Percentiles rank a stretch among this genome's conserved stretches.
These are phyloP conservation scores for Penaeus chinensis DNA, from an alignment of 1,140 invertebrate species.

Conservation along the genomic window DNA sequence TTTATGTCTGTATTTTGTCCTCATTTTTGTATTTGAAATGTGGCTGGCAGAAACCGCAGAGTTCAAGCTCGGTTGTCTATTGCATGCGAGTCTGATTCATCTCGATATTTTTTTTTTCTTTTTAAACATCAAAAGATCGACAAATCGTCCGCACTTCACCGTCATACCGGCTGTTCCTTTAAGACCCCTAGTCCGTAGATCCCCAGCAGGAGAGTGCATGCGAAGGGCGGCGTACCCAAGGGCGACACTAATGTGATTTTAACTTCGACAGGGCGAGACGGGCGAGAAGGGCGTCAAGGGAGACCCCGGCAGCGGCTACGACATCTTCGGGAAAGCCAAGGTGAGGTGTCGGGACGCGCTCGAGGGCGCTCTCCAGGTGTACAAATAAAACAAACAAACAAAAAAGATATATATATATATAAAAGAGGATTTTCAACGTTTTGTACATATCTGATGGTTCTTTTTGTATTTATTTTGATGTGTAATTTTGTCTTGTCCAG, in stretches of 20 bases:
- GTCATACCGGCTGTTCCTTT: no score
- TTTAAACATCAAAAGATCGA: no score
- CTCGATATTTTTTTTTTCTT: no score
- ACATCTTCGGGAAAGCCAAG: constrained; percentile 90
- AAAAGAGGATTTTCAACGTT: background rate
- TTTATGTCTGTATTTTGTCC: background rate
- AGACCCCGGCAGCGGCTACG: constrained; percentile 86
- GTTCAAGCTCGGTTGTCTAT: no score
- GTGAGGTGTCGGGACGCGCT: constrained; percentile 70
- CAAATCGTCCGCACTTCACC: no score
- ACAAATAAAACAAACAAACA: background rate
- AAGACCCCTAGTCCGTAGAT: no score
- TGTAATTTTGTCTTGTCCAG: background rate
- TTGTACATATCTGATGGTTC: constrained; percentile 13
- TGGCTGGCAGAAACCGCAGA: constrained; percentile 4
- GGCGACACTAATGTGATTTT: no score
- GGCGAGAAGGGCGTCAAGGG: constrained; percentile 91
- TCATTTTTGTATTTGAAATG: background rate
- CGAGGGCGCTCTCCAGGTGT: background rate
- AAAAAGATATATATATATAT: constrained; percentile 3
- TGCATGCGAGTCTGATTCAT: no score
- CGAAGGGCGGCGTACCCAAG: no score
- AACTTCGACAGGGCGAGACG: constrained; percentile 77
- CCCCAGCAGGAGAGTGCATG: no score
- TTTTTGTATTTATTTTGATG: no score